phyloP scores from a whole-genome alignment of 2,113 vertebrate species.

The Chitala chitala region DNA sequence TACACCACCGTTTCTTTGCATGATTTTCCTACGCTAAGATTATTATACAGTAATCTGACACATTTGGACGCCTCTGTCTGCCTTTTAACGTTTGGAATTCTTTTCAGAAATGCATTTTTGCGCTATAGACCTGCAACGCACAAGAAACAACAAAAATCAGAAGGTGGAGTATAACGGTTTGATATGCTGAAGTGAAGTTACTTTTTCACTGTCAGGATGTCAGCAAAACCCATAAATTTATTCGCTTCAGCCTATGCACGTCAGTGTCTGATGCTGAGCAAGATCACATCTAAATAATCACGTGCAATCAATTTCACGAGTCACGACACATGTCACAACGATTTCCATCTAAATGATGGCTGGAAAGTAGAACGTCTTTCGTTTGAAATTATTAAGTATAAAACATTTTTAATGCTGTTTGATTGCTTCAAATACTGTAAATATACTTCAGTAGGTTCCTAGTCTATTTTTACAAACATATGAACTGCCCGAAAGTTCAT shows the following conservation, averaged over 20 bases:
- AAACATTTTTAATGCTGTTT: background rate
- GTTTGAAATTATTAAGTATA: background rate
- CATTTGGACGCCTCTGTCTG: background rate
- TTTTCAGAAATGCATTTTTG: background rate
- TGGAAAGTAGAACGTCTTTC: background rate
- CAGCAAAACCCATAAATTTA: background rate
- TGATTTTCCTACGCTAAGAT: background rate
- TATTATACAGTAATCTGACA: background rate
- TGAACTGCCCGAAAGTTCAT: background rate
- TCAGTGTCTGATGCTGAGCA: background rate
- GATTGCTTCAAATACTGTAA: background rate
- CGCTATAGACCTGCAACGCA: background rate
- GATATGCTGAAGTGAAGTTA: too few relatives aligned
- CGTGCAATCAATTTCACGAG: conserved; percentile 8
- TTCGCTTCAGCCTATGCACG: background rate
- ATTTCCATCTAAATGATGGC: background rate
- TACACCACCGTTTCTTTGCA: too few relatives aligned
- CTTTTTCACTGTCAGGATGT: background rate
- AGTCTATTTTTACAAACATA: background rate
- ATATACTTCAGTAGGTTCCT: background rate
- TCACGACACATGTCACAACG: background rate
- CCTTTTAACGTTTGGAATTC: too few relatives aligned
- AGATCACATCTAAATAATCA: background rate
- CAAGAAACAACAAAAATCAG: background rate
- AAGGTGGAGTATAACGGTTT: background rate